Base-by-base conservation (phyloP, 2,888 invertebrate species). In the Liodrosophila aerea region DNA sequence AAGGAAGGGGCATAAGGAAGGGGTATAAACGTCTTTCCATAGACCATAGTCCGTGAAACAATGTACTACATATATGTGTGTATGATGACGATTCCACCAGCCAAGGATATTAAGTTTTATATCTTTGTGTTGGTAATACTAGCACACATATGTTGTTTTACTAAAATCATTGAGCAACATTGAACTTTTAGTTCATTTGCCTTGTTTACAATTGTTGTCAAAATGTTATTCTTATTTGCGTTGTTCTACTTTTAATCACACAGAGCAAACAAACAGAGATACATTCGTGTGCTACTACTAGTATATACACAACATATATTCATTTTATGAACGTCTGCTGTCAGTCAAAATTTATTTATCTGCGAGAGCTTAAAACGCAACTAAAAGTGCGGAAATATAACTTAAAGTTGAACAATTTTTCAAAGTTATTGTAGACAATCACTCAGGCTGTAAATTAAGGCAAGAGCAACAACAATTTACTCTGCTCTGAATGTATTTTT, bases 391-490 rank as follows among this genome's bases (percentile, higher is more conserved):
- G 73, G 73, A 74, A 74, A 76, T 65, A 73, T 76, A 73, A 76
- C 56, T 76, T 74, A 49, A 54, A 65, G 65, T 76, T 60, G 73
- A 69, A 64, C 53, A 64, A 76, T 76, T 60, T 76, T 47, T 64
- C 73, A 73, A 76, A 73, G 76, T 76, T 69, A 76, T 76, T 76
- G 73, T 68, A 56, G 76, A 72, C 73, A 71, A 64, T 66, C 59
- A 67, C 45, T 75, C 45, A 50, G 49, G n/a, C 47, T 76, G 73
- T 76, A 73, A 76, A 73, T 73, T 76, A 73, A 58, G 60, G 51
- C 51, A 56, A 37, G n/a, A 36, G n/a, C n/a, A n/a, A n/a, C n/a
- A n/a, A n/a, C n/a, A n/a, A n/a, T n/a, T 43, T 22, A 22, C 22
- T 22, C 5, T 40, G 18, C 39, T 40, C 30, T n/a, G 2, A 30